Evolutionary conservation across 2,888 invertebrate species (phyloP).

Genomic region (Nineta flava): DNA sequence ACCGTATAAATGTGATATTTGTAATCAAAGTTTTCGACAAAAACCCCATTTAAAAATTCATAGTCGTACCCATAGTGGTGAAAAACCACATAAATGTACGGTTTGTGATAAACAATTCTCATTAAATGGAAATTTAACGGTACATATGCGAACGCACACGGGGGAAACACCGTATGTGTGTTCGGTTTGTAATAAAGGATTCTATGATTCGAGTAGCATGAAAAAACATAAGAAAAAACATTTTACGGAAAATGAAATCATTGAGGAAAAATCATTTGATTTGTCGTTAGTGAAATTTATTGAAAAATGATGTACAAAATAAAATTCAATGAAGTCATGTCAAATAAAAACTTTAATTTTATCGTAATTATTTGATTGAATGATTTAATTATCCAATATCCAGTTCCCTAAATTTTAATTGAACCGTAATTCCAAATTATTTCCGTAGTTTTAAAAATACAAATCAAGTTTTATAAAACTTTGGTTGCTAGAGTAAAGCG

Average conservation of each 20-base stretch:
- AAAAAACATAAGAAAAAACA: neutral
- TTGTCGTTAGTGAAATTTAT: no score
- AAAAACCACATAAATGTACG: neutral
- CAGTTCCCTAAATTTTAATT: no score
- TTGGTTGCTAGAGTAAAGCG: no score
- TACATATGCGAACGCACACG: neutral
- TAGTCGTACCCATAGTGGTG: neutral
- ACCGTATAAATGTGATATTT: neutral
- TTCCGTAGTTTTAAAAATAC: no score
- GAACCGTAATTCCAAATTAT: no score
- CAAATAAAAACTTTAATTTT: no score
- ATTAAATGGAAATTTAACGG: neutral
- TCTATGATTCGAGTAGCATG: neutral
- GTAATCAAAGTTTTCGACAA: neutral
- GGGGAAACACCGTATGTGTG: neutral
- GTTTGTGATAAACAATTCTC: neutral
- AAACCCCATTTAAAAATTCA: neutral
- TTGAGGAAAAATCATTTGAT: no score
- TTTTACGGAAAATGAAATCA: neutral
- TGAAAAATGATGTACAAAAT: no score
- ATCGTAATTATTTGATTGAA: no score
- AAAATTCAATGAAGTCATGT: no score
- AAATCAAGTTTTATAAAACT: no score
- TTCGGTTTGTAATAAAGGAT: neutral
- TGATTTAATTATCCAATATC: no score